Evolutionary conservation across 2,113 vertebrate species (phyloP), one percentile per base, ranked within the genome.

Genomic region (Lipophrys pholis): DNA sequence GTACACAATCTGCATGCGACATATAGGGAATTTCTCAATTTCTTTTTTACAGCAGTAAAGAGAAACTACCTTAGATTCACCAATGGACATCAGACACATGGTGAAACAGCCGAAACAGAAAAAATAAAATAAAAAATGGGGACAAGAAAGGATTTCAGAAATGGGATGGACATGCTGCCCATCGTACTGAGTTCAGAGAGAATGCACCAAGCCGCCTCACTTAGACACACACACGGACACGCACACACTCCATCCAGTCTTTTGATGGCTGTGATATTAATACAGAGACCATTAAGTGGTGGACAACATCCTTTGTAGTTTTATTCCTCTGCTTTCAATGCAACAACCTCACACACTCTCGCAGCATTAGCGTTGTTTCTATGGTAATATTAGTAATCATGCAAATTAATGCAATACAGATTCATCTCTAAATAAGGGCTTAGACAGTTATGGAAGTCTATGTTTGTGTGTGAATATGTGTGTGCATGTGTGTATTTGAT

Each of bases 371-470:
- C 84, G 78, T 85, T 92, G 91, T 91, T 93, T 92, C 87, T 87
- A 83, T 92, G 89, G 89, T 82, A 87, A 91, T 90, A 85, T 89
- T 87, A 71, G 83, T 89, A 85, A 87, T 92, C 88, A 90, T 93
- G 91, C 90, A 92, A 88, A 91, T 91, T 76, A 74, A 85, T 85
- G 82, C 80, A 91, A 81, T 91, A 83, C 82, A 87, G 71, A 83
- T 83, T 71, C 81, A 69, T 85, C 82, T 78, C 76, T 87, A 88
- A 86, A 85, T 85, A 84, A 88, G 84, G 78, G 76, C 76, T 88
- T 90, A 89, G 82, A 82, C 86, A 78, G 72, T 86, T 76, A 85
- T 54, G 52, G 53, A 85, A 84, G 76, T 75, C 61, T 42, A 12
- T 54, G n/a, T 76, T 61, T 42, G 41, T 69, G 30, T 77, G 58